phyloP scores from a whole-genome alignment of 2,797 vertebrate genomes.

The Petrocephalus sullivani region DNA sequence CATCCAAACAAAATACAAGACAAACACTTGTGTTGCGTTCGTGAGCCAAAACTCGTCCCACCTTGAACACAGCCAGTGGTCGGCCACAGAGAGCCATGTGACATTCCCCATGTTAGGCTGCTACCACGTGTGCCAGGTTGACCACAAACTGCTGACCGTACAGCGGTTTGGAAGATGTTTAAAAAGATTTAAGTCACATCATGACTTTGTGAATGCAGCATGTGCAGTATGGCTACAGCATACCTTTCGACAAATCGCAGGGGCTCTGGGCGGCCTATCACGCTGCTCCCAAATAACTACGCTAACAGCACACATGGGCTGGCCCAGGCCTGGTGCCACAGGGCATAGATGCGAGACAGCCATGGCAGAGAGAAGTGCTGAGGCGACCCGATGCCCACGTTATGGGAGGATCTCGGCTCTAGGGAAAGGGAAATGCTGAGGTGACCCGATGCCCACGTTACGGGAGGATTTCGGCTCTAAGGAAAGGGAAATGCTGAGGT shows the following conservation, averaged over 20 bases:
- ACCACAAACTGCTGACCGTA: not conserved
- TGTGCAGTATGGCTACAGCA: not conserved
- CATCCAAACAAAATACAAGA: too few relatives aligned
- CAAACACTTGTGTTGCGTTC: not conserved
- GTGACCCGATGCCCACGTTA: too few relatives aligned
- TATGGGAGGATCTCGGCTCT: not conserved
- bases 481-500: too few relatives aligned
- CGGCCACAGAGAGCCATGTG: not conserved
- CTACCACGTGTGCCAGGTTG: not conserved
- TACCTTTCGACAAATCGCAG: not conserved
- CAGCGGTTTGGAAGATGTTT: not conserved
- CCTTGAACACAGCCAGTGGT: not conserved
- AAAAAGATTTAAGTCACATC: not conserved
- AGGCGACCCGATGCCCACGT: not conserved
- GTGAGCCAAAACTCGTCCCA: not conserved
- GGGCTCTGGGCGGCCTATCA: too few relatives aligned
- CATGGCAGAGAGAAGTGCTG: not conserved
- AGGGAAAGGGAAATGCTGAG: too few relatives aligned
- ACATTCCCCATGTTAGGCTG: not conserved
- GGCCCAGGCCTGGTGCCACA: not conserved
- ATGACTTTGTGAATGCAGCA: not conserved
- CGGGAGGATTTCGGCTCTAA: too few relatives aligned
- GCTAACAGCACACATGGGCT: too few relatives aligned
- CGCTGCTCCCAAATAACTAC: too few relatives aligned
- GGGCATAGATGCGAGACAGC: not conserved